Evolutionary conservation across 2,797 vertebrate species (phyloP), one percentile per base, ranked within the genome.

Genomic region (Pelodytes ibericus): DNA sequence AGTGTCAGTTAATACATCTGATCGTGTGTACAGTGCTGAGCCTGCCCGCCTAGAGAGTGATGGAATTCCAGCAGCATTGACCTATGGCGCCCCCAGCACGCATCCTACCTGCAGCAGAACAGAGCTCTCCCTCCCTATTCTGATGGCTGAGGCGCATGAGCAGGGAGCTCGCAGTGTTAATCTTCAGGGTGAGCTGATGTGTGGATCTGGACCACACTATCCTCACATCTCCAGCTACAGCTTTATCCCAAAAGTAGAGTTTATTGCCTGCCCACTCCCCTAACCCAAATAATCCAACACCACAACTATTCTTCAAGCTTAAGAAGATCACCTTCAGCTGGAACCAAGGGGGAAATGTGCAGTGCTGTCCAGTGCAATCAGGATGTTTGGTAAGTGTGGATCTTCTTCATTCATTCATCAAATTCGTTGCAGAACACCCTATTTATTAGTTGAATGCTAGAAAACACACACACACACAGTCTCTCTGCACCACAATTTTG

Each of bases 371-470:
- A 69, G 49, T 13, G 44, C 74, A 44, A 10, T 13, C 9, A 16
- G 75, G 30, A 58, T 29, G 11, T 31, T 22, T 33, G 75, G 75
- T 77, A 63, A 71, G 75, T 71, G 24, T 6, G 1, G 27, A 24
- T 27, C 18, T 47, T 5, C 11, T 58, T 25, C 22, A 36, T 53
- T 16, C 31, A 44, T 16, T 44, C 3, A 44, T 13, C 41, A 44
- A 3, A 10, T 44, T 10, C 41, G 18, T 13, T 44, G 41, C 41
- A 44, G 41, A 44, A 3, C 41, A 44, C 8, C 41, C 7, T 3
- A 13, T 16, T 16, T 44, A 44, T 15, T 16, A 13, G 41, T n/a
- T n/a, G n/a, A n/a, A n/a, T n/a, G n/a, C n/a, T n/a, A n/a, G n/a
- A n/a, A n/a, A n/a, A n/a, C n/a, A n/a, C n/a, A n/a, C n/a, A n/a